phyloP scores from a whole-genome alignment of 2,113 vertebrate genomes.

The Lepisosteus osseus region DNA sequence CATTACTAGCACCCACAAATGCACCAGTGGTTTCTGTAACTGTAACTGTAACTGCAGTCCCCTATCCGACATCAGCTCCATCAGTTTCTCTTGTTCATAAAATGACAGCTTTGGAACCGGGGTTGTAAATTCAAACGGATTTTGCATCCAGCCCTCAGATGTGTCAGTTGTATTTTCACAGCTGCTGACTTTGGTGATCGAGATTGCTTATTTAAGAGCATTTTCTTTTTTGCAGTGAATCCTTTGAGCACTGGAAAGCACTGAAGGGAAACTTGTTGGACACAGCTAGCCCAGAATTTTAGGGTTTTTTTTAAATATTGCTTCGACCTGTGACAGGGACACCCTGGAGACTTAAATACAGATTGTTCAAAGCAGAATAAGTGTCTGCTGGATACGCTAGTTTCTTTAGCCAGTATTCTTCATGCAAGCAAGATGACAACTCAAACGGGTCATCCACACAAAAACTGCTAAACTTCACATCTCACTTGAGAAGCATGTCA shows the following conservation, averaged over 20 bases:
- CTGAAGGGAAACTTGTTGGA: no score
- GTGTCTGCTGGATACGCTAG: conserved; percentile 54
- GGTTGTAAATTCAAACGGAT: conserved; percentile 22
- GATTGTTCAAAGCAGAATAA: conserved; percentile 52
- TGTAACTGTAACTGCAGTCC: conserved; percentile 12
- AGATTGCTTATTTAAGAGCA: conserved; percentile 45
- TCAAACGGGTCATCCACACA: conserved; percentile 42
- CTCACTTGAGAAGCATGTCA: conserved; percentile 36
- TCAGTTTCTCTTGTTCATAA: conserved; percentile 17
- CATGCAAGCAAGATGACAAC: conserved; percentile 39
- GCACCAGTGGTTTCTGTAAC: conserved; percentile 11
- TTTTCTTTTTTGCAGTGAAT: conserved; percentile 31
- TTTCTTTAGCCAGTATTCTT: conserved; percentile 43
- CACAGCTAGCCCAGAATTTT: no score
- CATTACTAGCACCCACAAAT: conserved; percentile 13
- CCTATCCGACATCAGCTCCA: conserved; percentile 10
- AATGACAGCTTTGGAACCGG: conserved; percentile 15
- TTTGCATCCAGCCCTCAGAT: conserved; percentile 15
- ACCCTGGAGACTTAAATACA: conserved; percentile 40
- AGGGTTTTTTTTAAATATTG: no score
- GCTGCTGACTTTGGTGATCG: conserved; percentile 18
- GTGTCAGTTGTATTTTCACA: conserved; percentile 15
- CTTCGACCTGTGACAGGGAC: conserved; percentile 29
- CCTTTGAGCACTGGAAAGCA: no score
- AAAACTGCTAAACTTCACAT: conserved; percentile 42